Percentiles rank a stretch among this genome's conserved stretches.
Conservation (phyloP, 37 sponge, comb jelly and placozoan genomes). For the Cliona cf. orientalis region DNA sequence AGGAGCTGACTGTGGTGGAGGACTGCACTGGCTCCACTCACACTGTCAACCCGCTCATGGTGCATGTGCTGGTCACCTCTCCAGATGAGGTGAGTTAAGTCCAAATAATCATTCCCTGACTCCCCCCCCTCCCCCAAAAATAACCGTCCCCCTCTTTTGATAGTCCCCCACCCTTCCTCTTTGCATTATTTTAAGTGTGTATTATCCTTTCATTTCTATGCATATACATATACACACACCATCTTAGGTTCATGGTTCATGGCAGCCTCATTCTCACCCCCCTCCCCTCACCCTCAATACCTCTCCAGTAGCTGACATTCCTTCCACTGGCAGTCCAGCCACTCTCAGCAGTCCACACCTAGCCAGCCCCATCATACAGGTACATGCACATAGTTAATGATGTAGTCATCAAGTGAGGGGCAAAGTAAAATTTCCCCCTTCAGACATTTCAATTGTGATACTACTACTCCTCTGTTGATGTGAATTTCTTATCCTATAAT, state of each 20-base stretch:
- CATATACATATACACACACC: too few relatives aligned
- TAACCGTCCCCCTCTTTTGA: too few relatives aligned
- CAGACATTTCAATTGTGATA: neutral
- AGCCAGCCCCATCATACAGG: slow-evolving; percentile 27
- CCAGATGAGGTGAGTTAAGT: slow-evolving; percentile 18
- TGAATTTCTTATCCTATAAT: neutral
- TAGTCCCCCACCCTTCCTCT: too few relatives aligned
- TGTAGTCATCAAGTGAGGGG: too few relatives aligned
- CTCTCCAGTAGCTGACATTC: neutral
- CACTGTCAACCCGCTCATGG: slow-evolving; percentile 56
- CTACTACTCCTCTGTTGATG: neutral
- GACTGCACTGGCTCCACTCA: slow-evolving; percentile 18
- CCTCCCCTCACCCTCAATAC: slow-evolving; percentile 14
- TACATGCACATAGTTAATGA: too few relatives aligned
- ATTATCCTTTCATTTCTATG: too few relatives aligned
- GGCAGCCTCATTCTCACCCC: neutral
- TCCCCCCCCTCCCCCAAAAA: too few relatives aligned
- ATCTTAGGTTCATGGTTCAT: neutral
- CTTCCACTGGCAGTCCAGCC: neutral
- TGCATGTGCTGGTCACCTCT: slow-evolving; percentile 34
- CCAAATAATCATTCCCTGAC: too few relatives aligned
- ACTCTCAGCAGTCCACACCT: slow-evolving; percentile 31
- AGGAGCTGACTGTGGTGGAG: slow-evolving; percentile 54
- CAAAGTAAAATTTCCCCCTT: too few relatives aligned
- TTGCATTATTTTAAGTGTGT: too few relatives aligned